phyloP scores from a whole-genome alignment of 64 coral and sea anemone species.

The Catalaphyllia jardinei region DNA sequence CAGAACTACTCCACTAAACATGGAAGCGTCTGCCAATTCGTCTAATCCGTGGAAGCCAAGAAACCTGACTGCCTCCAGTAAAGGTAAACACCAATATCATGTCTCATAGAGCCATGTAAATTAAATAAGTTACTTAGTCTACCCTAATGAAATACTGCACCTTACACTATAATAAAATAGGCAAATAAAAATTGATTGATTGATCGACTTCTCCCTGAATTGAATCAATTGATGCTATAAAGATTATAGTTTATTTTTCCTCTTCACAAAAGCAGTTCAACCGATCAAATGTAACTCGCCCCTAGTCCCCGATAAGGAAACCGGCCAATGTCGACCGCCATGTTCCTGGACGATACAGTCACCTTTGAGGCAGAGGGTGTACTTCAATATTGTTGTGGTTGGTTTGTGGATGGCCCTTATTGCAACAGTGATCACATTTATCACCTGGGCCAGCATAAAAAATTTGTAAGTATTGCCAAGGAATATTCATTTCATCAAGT shows the following conservation, averaged over 20 bases:
- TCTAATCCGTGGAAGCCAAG: background rate
- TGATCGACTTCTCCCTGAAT: too few relatives aligned
- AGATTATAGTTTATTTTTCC: background rate
- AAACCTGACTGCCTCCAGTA: background rate
- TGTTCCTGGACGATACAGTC: conserved; percentile 78
- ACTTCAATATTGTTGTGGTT: conserved; percentile 48
- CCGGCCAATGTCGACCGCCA: conserved; percentile 55
- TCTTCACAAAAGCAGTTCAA: background rate
- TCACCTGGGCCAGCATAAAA: conserved; percentile 76
- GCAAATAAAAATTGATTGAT: too few relatives aligned
- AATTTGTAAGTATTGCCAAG: conserved; percentile 43
- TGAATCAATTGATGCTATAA: background rate
- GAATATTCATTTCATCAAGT: too few relatives aligned
- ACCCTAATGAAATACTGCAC: too few relatives aligned
- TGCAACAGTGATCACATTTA: conserved; percentile 52
- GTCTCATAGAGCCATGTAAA: too few relatives aligned
- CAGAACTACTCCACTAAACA: conserved; percentile 22
- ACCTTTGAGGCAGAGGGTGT: conserved; percentile 6
- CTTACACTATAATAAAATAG: too few relatives aligned
- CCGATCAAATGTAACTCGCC: conserved; percentile 59
- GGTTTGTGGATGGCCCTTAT: conserved; percentile 75
- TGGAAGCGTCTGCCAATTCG: too few relatives aligned
- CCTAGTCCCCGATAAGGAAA: conserved; percentile 64
- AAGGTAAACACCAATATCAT: background rate
- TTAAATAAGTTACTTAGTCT: too few relatives aligned